Evolutionary conservation across 2,888 invertebrate species (phyloP), one percentile per base, ranked within the genome.

Genomic region (Deilephila porcellus): DNA sequence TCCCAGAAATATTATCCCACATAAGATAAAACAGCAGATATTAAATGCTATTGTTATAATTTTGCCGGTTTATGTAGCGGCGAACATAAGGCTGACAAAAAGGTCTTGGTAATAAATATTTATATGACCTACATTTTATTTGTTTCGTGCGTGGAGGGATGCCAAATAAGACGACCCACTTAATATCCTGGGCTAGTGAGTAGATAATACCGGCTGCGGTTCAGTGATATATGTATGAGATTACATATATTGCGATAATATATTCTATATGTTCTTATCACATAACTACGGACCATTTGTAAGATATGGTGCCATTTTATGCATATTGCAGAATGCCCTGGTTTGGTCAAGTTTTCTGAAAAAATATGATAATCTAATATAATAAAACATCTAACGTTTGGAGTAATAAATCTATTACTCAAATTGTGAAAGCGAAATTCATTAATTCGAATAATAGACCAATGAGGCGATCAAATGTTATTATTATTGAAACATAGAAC

Each of bases 111-210:
- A 67, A 67, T 67, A 67, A 67, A 67, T 67, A 67, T 67, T 67
- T 52, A 67, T 67, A 67, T 45, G 67, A 52, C 52, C 67, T 67
- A 67, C 67, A 67, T 67, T n/a, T 67, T 67, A 67, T 80, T 80
- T 80, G 80, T 80, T 80, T 79, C 76, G 52, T 67, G 67, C 67
- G 52, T 52, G 67, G 52, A 67, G 67, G 52, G 67, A 52, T 67
- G 67, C 67, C 67, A 67, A 67, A 67, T 67, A 67, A 45, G 67
- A 67, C 67, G 52, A 29, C 7, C 67, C 52, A 67, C 52, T 67
- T 67, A 67, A 67, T 67, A 52, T 67, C 52, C 52, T 67, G 67
- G 67, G 67, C 64, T 45, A 45, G 45, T 20, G 20, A 64, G n/a
- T 64, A 64, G 45, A 64, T 52, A 67, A 67, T 67, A 20, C 67